A percentile compares a stretch with the other conserved stretches of the same genome.
Conservation (phyloP, 2,113 vertebrate species). For the Sarotherodon lohbergeri region DNA sequence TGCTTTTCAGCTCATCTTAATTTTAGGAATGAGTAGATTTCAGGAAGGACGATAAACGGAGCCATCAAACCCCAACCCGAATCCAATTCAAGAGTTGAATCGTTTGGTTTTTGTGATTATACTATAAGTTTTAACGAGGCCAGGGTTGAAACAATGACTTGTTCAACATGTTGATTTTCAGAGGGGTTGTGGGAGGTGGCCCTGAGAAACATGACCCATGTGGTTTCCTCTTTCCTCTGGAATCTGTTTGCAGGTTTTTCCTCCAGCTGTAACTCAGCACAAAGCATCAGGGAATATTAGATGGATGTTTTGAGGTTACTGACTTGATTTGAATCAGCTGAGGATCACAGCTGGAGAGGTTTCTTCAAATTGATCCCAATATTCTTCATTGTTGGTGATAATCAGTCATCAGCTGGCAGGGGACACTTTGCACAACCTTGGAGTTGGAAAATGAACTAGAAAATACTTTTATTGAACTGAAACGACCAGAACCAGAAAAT, state of each 20-base stretch:
- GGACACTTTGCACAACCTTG: fast-evolving
- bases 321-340: not conserved
- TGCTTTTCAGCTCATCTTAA: fast-evolving
- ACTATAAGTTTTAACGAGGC: fast-evolving
- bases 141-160: no score
- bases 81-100: fast-evolving
- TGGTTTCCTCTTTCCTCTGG: not conserved
- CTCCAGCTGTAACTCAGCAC: not conserved
- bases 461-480: not conserved
- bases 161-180: not conserved
- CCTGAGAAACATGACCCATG: fast-evolving
- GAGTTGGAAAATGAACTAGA: fast-evolving
- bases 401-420: fast-evolving
- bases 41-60: fast-evolving
- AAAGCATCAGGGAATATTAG: not conserved
- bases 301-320: not conserved
- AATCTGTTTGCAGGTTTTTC: not conserved
- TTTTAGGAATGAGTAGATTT: fast-evolving
- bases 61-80: not conserved
- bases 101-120: not conserved
- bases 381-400: not conserved
- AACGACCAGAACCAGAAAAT: not conserved
- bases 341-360: not conserved
- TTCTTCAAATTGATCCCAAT: not conserved
- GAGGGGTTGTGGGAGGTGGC: fast-evolving